phyloP scores from a whole-genome alignment of 2,888 invertebrate species.

The Athalia cordata region DNA sequence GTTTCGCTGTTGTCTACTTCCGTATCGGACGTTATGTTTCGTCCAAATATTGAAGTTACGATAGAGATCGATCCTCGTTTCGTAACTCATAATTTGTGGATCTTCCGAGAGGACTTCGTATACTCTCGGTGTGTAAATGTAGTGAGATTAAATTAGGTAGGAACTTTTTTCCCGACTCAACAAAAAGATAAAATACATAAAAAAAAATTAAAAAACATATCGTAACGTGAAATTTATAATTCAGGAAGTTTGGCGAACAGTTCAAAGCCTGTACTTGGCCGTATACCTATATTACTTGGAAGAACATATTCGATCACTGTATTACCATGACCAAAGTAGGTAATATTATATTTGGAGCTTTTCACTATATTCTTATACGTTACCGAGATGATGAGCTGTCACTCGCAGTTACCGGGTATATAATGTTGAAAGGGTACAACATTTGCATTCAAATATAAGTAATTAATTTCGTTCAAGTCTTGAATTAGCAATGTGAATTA shows the following conservation, averaged over 20 bases:
- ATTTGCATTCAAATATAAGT: conserved; percentile 12
- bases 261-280: too few species aligned
- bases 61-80: not conserved
- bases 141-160: too few species aligned
- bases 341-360: not conserved
- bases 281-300: too few species aligned
- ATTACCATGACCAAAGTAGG: not conserved
- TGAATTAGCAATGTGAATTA: conserved; percentile 37
- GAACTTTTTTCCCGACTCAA: too few species aligned
- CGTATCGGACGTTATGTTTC: not conserved
- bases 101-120: not conserved
- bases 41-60: not conserved
- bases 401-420: not conserved
- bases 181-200: too few species aligned
- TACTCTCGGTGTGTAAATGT: too few species aligned
- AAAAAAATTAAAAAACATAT: too few species aligned
- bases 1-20: not conserved
- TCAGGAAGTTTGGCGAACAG: too few species aligned
- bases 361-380: not conserved
- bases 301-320: not conserved
- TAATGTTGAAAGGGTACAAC: not conserved
- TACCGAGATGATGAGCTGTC: not conserved
- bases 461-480: conserved; percentile 19
- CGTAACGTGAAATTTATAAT: too few species aligned
- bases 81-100: not conserved